Percentiles rank a stretch among this genome's conserved stretches.
These are phyloP conservation scores for Scleropages formosus DNA, from an alignment of 2,797 vertebrate genomes.

Conservation along the genomic window DNA sequence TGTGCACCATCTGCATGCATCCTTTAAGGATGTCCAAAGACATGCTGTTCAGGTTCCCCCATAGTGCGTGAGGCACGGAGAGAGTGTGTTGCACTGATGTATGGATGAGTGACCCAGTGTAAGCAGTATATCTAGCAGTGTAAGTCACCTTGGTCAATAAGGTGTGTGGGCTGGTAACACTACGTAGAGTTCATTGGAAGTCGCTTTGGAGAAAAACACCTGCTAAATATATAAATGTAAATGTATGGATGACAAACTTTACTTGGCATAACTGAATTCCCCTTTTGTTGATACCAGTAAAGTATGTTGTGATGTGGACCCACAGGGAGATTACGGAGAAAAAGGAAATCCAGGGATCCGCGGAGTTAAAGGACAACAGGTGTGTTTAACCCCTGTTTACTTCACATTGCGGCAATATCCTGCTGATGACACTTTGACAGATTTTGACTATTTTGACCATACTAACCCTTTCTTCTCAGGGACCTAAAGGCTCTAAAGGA, in stretches of 20 bases:
- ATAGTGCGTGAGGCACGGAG: too few species aligned
- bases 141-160: too few species aligned
- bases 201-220: too few species aligned
- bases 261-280: neutral
- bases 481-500: slow-evolving; percentile 52
- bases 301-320: slow-evolving; percentile 9
- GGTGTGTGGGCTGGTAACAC: too few species aligned
- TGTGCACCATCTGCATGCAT: neutral
- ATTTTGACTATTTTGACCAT: neutral
- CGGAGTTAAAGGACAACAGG: slow-evolving; percentile 60
- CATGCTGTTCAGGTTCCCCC: too few species aligned
- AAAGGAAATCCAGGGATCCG: slow-evolving; percentile 50
- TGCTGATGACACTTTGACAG: neutral
- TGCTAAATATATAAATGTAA: too few species aligned
- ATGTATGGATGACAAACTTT: slow-evolving; percentile 6
- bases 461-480: slow-evolving; percentile 50
- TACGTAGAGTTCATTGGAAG: too few species aligned
- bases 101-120: too few species aligned
- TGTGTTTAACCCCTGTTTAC: slow-evolving; percentile 41
- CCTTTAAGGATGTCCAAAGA: slow-evolving; percentile 4
- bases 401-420: neutral
- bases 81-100: too few species aligned
- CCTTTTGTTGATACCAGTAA: neutral
- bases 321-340: slow-evolving; percentile 61
- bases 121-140: too few species aligned